Percentiles rank a stretch among this genome's conserved stretches.
These are phyloP conservation scores for Eurystomus gularis DNA, from an alignment of 2,113 vertebrate genomes.

Conservation along the genomic window DNA sequence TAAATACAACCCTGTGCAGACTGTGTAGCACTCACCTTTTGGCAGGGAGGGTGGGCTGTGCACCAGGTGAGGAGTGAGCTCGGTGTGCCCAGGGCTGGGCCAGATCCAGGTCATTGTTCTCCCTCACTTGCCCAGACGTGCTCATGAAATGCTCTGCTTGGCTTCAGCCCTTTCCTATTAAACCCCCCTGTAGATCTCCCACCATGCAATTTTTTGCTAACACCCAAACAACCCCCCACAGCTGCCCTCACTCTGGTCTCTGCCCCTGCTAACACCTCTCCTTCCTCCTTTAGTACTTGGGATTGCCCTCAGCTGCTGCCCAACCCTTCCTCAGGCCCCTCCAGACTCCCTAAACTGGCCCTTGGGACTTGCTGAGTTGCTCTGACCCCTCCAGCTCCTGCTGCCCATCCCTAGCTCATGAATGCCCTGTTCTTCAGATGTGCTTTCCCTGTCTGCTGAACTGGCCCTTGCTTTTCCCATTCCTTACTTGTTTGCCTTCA, in stretches of 20 bases:
- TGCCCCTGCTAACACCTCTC: neutral
- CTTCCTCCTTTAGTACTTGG: neutral
- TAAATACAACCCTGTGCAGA: neutral
- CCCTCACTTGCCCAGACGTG: neutral
- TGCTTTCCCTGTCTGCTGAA: neutral
- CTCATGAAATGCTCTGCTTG: neutral
- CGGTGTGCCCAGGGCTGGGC: accelerated
- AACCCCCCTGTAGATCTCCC: neutral
- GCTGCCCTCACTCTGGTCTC: neutral
- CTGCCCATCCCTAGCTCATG: neutral
- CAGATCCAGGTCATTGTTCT: neutral
- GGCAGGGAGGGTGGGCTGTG: neutral
- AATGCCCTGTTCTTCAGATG: accelerated
- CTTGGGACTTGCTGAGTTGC: accelerated
- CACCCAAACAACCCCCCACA: neutral
- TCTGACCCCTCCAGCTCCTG: neutral
- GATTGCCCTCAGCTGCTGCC: neutral
- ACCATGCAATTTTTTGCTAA: neutral
- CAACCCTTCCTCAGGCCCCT: neutral
- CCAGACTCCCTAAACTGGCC: neutral
- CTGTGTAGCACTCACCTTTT: neutral
- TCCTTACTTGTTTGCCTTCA: neutral
- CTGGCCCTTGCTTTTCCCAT: neutral
- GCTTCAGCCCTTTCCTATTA: neutral
- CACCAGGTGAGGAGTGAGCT: too few relatives aligned